Evolutionary conservation across 2,797 vertebrate genomes (phyloP), one percentile per base, ranked within the genome.

Genomic region (Artibeus jamaicensis): DNA sequence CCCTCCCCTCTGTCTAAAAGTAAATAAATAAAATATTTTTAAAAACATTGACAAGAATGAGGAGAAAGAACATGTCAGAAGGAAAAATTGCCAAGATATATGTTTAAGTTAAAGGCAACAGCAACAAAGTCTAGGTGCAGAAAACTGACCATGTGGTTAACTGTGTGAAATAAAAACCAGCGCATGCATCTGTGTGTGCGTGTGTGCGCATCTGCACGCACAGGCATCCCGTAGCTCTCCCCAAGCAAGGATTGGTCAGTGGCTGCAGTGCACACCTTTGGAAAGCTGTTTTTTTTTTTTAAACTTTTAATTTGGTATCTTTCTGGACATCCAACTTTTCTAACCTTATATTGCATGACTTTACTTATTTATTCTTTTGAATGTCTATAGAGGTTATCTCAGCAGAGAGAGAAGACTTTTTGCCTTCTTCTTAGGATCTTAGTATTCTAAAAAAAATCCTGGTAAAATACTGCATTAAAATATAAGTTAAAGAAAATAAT

Each of bases 341-440:
- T 73, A 81, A 57, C 7, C 7, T 68, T 71, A 37, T 62, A 29
- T 3, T 7, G 77, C n/a, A 24, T 55, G 44, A 48, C 5, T 67
- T 94, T 74, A 62, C 48, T 91, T 48, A 57, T 26, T 84, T 88
- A 48, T 42, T 93, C 24, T 81, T 90, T 85, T 94, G 53, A 85
- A 84, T 90, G 2, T 70, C 44, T 81, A n/a, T 22, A 70, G 29
- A 93, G 44, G 15, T 86, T 71, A 77, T 77, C 9, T 73, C 68
- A 37, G 37, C 57, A 96, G 57, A 93, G 3, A 73, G 15, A 59
- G 37, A 79, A 59, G 18, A 4, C 22, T 89, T 84, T 91, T 86
- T 81, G 42, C 15, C 77, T 95, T 71, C 34, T 78, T 76, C 73
- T 96, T 71, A 77, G n/a, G 24, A 48, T 86, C 37, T 91, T 91